Percentiles rank a stretch among this genome's conserved stretches.
These are phyloP conservation scores for Potamilus streckersoni DNA, from an alignment of 1,140 invertebrate genomes.

Conservation along the genomic window DNA sequence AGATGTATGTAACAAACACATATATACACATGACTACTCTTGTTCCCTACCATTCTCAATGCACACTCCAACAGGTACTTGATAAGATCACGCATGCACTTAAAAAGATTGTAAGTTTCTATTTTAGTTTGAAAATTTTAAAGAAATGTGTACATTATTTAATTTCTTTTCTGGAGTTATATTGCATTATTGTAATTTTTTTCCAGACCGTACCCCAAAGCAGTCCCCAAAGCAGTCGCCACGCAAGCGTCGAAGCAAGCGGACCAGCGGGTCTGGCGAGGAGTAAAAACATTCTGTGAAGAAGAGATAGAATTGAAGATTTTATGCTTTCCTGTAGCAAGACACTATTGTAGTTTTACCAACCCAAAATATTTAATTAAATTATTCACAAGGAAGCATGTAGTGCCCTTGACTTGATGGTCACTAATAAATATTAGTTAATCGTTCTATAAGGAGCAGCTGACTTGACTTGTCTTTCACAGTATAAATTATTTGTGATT, in stretches of 20 bases:
- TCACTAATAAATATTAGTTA: no score
- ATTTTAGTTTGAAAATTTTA: not conserved
- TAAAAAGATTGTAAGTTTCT: conserved; percentile 1
- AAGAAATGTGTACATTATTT: not conserved
- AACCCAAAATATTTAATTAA: conserved; percentile 41
- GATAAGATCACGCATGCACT: no score
- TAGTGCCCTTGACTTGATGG: conserved; percentile 24
- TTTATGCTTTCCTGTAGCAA: conserved; percentile 29
- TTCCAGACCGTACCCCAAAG: conserved; percentile 61
- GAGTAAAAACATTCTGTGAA: conserved; percentile 48
- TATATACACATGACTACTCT: no score
- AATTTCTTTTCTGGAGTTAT: no score
- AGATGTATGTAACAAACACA: no score
- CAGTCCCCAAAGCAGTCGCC: conserved; percentile 63
- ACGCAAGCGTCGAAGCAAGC: conserved; percentile 59
- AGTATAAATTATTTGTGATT: no score
- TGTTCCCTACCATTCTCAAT: no score
- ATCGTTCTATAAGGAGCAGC: no score
- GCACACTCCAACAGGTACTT: no score
- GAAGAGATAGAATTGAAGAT: conserved; percentile 36
- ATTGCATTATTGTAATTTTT: not conserved
- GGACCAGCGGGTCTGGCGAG: conserved; percentile 56
- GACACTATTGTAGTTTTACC: conserved; percentile 40
- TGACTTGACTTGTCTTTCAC: no score
- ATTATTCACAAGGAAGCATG: conserved; percentile 51